These are phyloP conservation scores for Cheilosia vulpina DNA, from an alignment of 2,888 invertebrate genomes.

Conservation along the genomic window DNA sequence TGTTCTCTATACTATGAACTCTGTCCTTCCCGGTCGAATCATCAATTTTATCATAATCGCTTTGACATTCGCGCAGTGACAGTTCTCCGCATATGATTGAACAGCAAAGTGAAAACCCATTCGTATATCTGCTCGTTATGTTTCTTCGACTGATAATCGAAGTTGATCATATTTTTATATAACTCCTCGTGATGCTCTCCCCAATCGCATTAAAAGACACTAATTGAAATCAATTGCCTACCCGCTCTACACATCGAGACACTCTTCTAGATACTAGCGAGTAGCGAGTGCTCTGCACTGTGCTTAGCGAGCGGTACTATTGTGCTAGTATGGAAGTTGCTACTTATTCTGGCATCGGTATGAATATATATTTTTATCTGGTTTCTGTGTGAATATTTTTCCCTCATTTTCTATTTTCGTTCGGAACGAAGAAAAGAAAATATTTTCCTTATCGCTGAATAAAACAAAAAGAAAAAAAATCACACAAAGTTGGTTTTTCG, in stretches of 20 bases:
- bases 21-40: not conserved
- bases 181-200: conserved; percentile 23
- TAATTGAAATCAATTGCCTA: conserved; percentile 65
- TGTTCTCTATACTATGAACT: too few relatives aligned
- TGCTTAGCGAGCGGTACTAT: not conserved
- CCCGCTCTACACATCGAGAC: conserved; percentile 4
- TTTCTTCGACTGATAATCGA: conserved; percentile 21
- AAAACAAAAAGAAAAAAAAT: not conserved
- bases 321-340: conserved; percentile 44
- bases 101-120: too few relatives aligned
- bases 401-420: conserved; percentile 73
- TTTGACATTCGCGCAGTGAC: conserved; percentile 27
- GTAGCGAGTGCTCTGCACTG: conserved; percentile 1
- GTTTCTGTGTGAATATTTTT: conserved; percentile 59
- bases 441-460: conserved; percentile 60
- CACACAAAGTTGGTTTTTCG: conserved; percentile 17
- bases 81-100: not conserved
- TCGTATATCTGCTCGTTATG: too few relatives aligned
- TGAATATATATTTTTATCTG: conserved; percentile 52
- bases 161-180: conserved; percentile 8
- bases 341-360: conserved; percentile 39
- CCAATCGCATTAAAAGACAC: conserved; percentile 43
- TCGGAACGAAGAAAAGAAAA: conserved; percentile 27
- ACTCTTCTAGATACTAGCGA: not conserved
- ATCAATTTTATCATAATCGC: conserved; percentile 27